Evolutionary conservation across 2,113 vertebrate species (phyloP).

Genomic region (Hemiprocne comata): DNA sequence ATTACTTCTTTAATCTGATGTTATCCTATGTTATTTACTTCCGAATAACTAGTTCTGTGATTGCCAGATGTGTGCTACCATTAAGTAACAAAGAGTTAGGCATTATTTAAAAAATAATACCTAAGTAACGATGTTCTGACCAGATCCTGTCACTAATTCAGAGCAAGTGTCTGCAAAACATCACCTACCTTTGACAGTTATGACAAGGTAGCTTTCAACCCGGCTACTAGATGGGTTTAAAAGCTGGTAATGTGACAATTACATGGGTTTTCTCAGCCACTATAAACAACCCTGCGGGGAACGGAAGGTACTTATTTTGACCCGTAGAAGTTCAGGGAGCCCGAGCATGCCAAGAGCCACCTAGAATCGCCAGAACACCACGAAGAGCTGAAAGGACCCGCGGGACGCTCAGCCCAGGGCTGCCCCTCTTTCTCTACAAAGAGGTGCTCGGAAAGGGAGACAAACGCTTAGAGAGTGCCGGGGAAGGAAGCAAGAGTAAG

Average conservation of each 20-base stretch:
- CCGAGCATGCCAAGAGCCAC: not conserved
- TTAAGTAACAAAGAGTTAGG: not conserved
- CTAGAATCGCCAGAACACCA: not conserved
- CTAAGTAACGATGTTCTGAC: not conserved
- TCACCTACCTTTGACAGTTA: not conserved
- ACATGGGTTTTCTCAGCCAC: rapidly evolving
- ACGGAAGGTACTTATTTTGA: rapidly evolving
- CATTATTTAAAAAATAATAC: not conserved
- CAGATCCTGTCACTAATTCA: not conserved
- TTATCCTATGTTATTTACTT: not conserved
- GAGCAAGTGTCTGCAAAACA: not conserved
- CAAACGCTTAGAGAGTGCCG: not conserved
- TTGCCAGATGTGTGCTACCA: too few species aligned
- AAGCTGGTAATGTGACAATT: rapidly evolving
- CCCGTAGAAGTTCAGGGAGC: rapidly evolving
- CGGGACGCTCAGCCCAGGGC: not conserved
- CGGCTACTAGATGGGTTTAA: rapidly evolving
- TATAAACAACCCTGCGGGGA: not conserved
- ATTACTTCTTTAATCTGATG: rapidly evolving
- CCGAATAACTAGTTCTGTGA: not conserved
- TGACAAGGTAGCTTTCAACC: not conserved
- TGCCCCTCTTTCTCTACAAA: too few species aligned
- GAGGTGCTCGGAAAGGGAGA: too few species aligned
- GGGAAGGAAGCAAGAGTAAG: rapidly evolving
- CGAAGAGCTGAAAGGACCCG: not conserved